Conservation (phyloP, 2,797 vertebrate species). For the Moxostoma hubbsi region DNA sequence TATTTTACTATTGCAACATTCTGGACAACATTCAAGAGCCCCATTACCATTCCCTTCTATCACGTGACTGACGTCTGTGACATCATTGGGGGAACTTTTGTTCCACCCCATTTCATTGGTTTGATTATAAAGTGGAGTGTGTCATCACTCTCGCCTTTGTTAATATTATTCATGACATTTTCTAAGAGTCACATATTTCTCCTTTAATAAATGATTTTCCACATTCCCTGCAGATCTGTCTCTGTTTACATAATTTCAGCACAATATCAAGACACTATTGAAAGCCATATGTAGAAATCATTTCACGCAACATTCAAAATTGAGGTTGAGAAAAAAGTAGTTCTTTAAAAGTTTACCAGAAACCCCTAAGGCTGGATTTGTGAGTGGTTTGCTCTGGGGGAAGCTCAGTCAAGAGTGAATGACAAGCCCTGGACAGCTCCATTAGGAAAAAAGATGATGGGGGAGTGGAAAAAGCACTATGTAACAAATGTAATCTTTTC, state of each 20-base stretch:
- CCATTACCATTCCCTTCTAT: background rate
- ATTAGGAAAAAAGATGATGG: conserved; percentile 76
- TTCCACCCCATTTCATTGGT: conserved; percentile 1
- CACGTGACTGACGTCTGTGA: conserved; percentile 18
- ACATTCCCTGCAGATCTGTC: conserved; percentile 18
- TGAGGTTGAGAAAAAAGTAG: conserved; percentile 1
- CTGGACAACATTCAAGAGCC: conserved; percentile 1
- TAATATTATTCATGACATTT: conserved; percentile 42
- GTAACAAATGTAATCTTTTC: conserved; percentile 71
- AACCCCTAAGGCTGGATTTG: conserved; percentile 53
- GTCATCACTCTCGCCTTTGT: conserved; percentile 32
- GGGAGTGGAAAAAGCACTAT: conserved; percentile 53
- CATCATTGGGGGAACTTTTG: conserved; percentile 19
- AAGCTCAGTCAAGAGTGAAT: conserved; percentile 70
- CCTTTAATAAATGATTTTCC: conserved; percentile 14
- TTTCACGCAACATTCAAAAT: conserved; percentile 6
- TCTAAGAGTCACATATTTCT: conserved; percentile 27
- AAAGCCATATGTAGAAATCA: conserved; percentile 39
- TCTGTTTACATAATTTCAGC: conserved; percentile 33
- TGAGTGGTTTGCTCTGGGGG: conserved; percentile 57
- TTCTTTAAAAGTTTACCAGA: conserved; percentile 37
- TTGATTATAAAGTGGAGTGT: conserved; percentile 6
- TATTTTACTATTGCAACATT: background rate
- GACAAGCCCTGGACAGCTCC: conserved; percentile 74
- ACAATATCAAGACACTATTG: conserved; percentile 11